Evolutionary conservation across 2,113 vertebrate species (phyloP).

Genomic region (Alaudala cheleensis): DNA sequence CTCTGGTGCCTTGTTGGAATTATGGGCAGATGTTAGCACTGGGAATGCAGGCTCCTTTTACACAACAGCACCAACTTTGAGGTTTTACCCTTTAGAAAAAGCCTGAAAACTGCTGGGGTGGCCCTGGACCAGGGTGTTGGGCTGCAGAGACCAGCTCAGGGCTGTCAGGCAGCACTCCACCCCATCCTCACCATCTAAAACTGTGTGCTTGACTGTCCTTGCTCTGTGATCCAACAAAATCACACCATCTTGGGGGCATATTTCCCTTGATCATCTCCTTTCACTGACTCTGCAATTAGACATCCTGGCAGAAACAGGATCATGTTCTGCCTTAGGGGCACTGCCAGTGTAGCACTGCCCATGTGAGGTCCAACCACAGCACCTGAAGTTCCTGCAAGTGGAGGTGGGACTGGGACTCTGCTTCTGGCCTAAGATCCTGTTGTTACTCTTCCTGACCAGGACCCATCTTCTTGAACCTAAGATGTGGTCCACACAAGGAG

Average conservation of each 20-base stretch:
- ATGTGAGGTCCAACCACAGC: neutral
- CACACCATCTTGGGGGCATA: neutral
- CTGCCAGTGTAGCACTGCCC: neutral
- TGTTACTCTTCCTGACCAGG: neutral
- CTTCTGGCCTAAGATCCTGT: neutral
- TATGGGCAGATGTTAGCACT: neutral
- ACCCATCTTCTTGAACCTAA: neutral
- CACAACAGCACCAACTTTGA: neutral
- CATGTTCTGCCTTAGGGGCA: neutral
- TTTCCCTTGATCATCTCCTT: neutral
- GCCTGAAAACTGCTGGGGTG: neutral
- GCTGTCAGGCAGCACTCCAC: rapidly evolving
- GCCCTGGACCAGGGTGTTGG: neutral
- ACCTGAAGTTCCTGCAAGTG: neutral
- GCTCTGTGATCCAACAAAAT: neutral
- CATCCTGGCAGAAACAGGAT: neutral
- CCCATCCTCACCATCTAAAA: neutral
- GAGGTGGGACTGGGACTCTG: neutral
- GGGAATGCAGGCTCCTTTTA: neutral
- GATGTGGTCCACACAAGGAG: neutral
- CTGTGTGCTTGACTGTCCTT: rapidly evolving
- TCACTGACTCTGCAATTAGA: neutral
- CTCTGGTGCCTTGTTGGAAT: neutral
- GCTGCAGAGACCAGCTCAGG: no score
- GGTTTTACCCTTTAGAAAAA: neutral